These are phyloP conservation scores for Synanthedon formicaeformis DNA, from an alignment of 2,888 invertebrate species.

Conservation along the genomic window DNA sequence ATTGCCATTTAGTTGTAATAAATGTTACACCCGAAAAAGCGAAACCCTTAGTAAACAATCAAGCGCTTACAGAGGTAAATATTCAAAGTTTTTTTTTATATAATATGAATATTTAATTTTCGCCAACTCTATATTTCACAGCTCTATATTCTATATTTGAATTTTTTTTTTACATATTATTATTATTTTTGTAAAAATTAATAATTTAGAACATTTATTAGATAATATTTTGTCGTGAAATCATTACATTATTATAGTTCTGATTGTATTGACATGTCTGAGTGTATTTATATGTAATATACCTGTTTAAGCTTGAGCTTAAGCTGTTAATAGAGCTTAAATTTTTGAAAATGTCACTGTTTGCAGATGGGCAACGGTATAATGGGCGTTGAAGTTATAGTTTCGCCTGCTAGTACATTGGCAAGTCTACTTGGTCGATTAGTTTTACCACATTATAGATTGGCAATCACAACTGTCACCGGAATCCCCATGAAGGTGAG, in stretches of 20 bases:
- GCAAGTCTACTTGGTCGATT: conserved; percentile 81
- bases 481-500: conserved; percentile 96
- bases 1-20: conserved; percentile 90
- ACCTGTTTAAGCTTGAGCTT: not conserved
- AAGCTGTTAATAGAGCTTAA: not conserved
- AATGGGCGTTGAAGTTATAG: conserved; percentile 85
- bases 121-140: too few species aligned
- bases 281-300: not conserved
- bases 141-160: too few species aligned
- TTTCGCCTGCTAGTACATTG: conserved; percentile 79
- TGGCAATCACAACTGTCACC: conserved; percentile 96
- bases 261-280: too few species aligned
- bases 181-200: too few species aligned
- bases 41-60: conserved; percentile 81
- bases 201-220: too few species aligned
- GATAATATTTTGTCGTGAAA: too few species aligned
- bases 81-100: not conserved
- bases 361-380: conserved; percentile 77
- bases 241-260: too few species aligned
- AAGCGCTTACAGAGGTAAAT: conserved; percentile 75
- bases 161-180: too few species aligned
- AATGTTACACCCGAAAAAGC: conserved; percentile 88
- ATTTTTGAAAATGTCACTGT: conserved; percentile 6
- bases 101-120: too few species aligned
- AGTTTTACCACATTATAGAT: conserved; percentile 86